Evolutionary conservation across 2,888 invertebrate genomes (phyloP).

Genomic region (Chaitophorus viminalis): DNA sequence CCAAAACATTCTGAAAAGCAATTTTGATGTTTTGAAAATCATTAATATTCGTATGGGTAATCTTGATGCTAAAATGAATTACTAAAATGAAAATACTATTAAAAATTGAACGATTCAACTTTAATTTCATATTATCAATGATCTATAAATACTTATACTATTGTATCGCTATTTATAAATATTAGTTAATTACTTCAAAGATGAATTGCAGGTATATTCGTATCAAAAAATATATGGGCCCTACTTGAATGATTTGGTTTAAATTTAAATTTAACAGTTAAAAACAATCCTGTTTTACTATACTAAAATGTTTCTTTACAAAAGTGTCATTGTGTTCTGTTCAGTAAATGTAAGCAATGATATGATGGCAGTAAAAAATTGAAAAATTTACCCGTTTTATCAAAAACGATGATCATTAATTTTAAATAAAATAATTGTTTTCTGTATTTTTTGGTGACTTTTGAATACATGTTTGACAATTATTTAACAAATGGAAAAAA

Average conservation of each 20-base stretch:
- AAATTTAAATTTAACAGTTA: neutral
- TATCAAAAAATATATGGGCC: too few species aligned
- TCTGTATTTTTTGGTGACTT: neutral
- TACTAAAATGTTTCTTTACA: neutral
- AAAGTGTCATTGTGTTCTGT: neutral
- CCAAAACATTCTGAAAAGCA: neutral
- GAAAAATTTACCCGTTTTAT: neutral
- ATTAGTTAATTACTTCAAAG: too few species aligned
- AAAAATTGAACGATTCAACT: neutral
- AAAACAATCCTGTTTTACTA: neutral
- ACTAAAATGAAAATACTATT: neutral
- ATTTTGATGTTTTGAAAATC: neutral
- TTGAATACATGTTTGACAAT: neutral
- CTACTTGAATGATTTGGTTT: neutral
- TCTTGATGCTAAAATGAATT: neutral
- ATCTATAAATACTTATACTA: too few species aligned
- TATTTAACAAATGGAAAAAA: too few species aligned
- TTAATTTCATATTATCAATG: too few species aligned
- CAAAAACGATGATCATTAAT: neutral
- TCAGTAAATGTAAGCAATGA: neutral
- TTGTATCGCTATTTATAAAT: too few species aligned
- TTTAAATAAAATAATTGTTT: neutral
- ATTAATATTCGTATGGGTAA: neutral
- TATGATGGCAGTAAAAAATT: neutral
- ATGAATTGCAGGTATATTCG: too few species aligned